Percentiles rank a stretch among this genome's conserved stretches.
Conservation (phyloP, 2,797 vertebrate genomes). For the Chelonia mydas region DNA sequence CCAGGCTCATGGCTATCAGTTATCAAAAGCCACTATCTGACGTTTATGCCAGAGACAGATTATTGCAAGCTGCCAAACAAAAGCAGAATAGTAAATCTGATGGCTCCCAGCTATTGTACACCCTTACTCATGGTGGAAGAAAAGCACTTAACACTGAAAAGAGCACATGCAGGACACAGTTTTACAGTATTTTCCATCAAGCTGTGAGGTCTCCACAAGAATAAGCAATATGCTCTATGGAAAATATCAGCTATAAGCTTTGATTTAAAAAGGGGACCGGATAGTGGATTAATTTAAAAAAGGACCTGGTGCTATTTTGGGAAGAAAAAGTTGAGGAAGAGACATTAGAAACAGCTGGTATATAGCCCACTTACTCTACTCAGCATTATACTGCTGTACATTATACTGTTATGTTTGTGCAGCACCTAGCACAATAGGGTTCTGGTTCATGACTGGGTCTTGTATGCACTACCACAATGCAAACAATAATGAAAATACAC, state of each 20-base stretch:
- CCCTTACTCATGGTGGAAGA: rapidly evolving
- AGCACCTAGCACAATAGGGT: not conserved
- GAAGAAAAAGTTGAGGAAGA: not conserved
- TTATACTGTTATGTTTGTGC: not conserved
- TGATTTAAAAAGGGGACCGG: not conserved
- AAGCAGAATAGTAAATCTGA: not conserved
- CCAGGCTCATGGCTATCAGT: not conserved
- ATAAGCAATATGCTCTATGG: not conserved
- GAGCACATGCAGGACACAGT: rapidly evolving
- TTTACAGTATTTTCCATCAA: not conserved
- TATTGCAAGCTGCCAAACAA: not conserved
- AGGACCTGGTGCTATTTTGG: not conserved
- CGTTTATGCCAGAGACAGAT: rapidly evolving
- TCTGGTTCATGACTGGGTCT: not conserved
- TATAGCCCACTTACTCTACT: not conserved
- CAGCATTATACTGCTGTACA: not conserved
- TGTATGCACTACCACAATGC: not conserved
- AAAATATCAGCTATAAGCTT: not conserved
- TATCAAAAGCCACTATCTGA: not conserved
- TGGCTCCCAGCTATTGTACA: not conserved
- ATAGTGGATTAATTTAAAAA: rapidly evolving
- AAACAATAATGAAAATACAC: too few relatives aligned
- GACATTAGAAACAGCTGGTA: not conserved
- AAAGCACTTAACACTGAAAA: not conserved
- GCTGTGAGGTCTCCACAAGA: rapidly evolving